A percentile compares a stretch with the other conserved stretches of the same genome.
Evolutionary conservation across 1,140 invertebrate species (phyloP).

Genomic region (Drosophila chauvacae): DNA sequence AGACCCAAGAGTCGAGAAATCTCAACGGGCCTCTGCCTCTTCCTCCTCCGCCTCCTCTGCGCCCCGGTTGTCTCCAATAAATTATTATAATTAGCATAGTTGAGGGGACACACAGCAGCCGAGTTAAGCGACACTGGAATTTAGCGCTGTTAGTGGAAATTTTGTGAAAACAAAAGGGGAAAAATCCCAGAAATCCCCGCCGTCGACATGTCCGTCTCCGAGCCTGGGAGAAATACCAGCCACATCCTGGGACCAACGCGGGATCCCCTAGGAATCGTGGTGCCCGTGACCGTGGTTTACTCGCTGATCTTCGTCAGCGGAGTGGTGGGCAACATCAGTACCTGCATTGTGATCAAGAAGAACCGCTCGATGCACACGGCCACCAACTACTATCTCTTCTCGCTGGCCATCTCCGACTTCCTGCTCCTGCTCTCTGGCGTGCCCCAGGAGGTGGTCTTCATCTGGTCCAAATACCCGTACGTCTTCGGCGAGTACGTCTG

Average conservation of each 20-base stretch:
- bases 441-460: conserved; percentile 93
- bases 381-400: conserved; percentile 97
- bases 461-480: conserved; percentile 95
- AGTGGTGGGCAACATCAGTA: conserved; percentile 95
- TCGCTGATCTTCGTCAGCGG: conserved; percentile 93
- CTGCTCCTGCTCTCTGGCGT: conserved; percentile 92
- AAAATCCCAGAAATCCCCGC: conserved; percentile 29
- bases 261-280: conserved; percentile 89
- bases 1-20: conserved; percentile 20
- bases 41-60: conserved; percentile 9
- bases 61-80: conserved; percentile 60
- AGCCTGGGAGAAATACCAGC: conserved; percentile 2
- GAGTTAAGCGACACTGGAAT: conserved; percentile 58
- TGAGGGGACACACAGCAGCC: conserved; percentile 41
- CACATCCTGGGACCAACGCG: conserved; percentile 74
- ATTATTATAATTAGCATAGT: conserved; percentile 82
- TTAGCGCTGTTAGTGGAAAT: conserved; percentile 70
- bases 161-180: conserved; percentile 69
- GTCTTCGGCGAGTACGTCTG: conserved; percentile 94
- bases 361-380: conserved; percentile 97
- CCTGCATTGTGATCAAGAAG: conserved; percentile 95
- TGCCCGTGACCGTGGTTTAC: conserved; percentile 93
- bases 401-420: conserved; percentile 96
- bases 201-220: conserved; percentile 26
- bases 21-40: conserved; percentile 2